Conservation (phyloP, 2,888 invertebrate genomes). For the Pandemis heparana region DNA sequence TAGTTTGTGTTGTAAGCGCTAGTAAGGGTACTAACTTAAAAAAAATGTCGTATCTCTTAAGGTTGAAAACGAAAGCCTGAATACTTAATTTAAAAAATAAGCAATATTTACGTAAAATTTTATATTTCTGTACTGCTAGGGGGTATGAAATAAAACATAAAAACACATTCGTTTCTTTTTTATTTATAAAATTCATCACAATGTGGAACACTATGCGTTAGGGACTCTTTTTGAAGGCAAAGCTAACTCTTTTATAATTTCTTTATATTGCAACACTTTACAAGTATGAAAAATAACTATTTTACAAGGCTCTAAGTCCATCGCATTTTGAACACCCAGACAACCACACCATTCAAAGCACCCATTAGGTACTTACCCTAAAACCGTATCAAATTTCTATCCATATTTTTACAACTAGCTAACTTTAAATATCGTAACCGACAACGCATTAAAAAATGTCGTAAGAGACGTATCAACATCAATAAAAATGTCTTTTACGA, state of each 20-base stretch:
- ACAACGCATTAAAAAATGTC: background rate
- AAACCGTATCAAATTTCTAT: background rate
- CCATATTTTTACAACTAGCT: conserved; percentile 11
- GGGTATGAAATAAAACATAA: conserved; percentile 40
- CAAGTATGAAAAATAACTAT: conserved; percentile 43
- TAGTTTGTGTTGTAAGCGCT: background rate
- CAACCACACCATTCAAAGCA: background rate
- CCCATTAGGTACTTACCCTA: background rate
- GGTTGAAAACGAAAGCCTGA: too few relatives aligned
- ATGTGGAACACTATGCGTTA: conserved; percentile 57
- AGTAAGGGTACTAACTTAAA: background rate
- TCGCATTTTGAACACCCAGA: conserved; percentile 14
- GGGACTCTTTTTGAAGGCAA: conserved; percentile 54
- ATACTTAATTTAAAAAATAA: background rate
- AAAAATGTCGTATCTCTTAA: background rate
- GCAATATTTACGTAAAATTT: background rate
- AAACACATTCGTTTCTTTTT: conserved; percentile 40
- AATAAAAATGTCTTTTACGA: background rate
- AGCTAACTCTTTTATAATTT: conserved; percentile 49
- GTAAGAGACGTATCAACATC: background rate
- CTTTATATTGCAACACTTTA: conserved; percentile 41
- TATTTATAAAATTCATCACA: conserved; percentile 57
- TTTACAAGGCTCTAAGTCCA: conserved; percentile 31
- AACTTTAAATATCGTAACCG: conserved; percentile 1
- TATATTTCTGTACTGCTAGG: conserved; percentile 7